Base-by-base conservation (phyloP, 2,888 invertebrate species). In the Drosophila emarginata region DNA sequence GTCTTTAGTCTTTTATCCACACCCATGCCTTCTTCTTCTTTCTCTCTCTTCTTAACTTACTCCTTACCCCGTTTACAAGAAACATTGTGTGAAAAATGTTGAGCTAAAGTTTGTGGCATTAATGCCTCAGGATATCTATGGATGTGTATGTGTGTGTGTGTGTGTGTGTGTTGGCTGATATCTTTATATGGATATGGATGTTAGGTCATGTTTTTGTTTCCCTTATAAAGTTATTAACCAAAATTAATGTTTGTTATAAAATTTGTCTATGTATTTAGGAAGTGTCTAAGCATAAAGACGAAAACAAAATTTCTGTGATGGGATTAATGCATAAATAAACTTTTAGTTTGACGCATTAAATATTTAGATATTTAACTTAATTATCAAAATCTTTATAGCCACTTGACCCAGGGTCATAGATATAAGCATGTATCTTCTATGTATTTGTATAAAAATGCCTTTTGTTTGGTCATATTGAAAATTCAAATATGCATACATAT, bases 181-280 rank as follows among this genome's bases (percentile, higher is more conserved):
- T 57, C 67, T 52, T 40, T 39, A 63, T 50, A 72, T 61, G 51
- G 11, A 59, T 62, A 12, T 45, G 21, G 9, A 21, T 45, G 21
- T 45, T 45, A 45, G 40, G 45, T 45, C 45, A 45, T 45, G 45
- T 21, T 21, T 45, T 67, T 58, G 67, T 68, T 61, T 67, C 69
- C 53, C 58, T 72, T 74, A 74, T 73, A 87, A 87, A 84, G 84
- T 84, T 84, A 88, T 88, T 88, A 84, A 84, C 87, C 79, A 72
- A 84, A 84, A 87, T 88, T 78, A 86, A 88, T 84, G 87, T 71
- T 70, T 74, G 87, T 78, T 88, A 86, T 75, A 82, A 79, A 82
- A 87, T 85, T 26, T 74, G 78, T 66, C 59, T 79, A 72, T 87
- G 83, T 76, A 78, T 86, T 87, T 83, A 78, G 88, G 87, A 81